phyloP scores from a whole-genome alignment of 2,888 invertebrate genomes.

The Megastigmus dorsalis region DNA sequence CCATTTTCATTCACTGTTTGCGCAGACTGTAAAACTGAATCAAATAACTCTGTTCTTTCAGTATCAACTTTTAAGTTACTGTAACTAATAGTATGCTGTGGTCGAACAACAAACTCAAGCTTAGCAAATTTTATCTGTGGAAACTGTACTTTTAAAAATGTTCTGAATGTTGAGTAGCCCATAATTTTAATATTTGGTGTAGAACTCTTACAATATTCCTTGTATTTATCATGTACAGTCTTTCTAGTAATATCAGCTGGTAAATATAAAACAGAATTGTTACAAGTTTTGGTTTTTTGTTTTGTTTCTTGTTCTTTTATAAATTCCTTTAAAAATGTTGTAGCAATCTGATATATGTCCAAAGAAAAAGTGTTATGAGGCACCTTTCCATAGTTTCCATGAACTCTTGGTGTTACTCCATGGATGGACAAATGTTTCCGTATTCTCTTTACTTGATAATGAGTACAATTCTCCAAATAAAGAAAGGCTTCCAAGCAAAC shows the following conservation, averaged over 20 bases:
- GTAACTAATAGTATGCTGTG: slow-evolving; percentile 54
- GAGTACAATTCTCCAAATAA: slow-evolving; percentile 87
- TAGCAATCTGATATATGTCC: slow-evolving; percentile 86
- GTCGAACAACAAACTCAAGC: slow-evolving; percentile 73
- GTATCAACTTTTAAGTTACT: background rate
- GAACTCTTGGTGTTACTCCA: slow-evolving; percentile 85
- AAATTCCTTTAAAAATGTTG: slow-evolving; percentile 84
- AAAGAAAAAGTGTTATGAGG: slow-evolving; percentile 87
- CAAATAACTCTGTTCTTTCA: background rate
- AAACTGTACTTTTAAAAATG: slow-evolving; percentile 88
- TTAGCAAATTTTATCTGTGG: slow-evolving; percentile 84
- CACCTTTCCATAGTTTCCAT: slow-evolving; percentile 87
- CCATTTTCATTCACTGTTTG: slow-evolving; percentile 33
- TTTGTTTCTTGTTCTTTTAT: slow-evolving; percentile 80
- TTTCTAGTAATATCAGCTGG: slow-evolving; percentile 80
- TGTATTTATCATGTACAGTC: slow-evolving; percentile 84
- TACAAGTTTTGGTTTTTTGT: slow-evolving; percentile 76
- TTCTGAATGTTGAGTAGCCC: slow-evolving; percentile 87
- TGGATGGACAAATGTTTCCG: slow-evolving; percentile 87
- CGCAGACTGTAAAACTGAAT: slow-evolving; percentile 37
- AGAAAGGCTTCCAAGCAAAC: slow-evolving; percentile 87
- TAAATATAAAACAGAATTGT: slow-evolving; percentile 76
- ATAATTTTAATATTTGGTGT: slow-evolving; percentile 84
- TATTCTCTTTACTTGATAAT: slow-evolving; percentile 86
- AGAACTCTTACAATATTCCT: slow-evolving; percentile 82